Evolutionary conservation across 2,888 invertebrate genomes (phyloP), one percentile per base, ranked within the genome.

Genomic region (Cartodere bifasciata): DNA sequence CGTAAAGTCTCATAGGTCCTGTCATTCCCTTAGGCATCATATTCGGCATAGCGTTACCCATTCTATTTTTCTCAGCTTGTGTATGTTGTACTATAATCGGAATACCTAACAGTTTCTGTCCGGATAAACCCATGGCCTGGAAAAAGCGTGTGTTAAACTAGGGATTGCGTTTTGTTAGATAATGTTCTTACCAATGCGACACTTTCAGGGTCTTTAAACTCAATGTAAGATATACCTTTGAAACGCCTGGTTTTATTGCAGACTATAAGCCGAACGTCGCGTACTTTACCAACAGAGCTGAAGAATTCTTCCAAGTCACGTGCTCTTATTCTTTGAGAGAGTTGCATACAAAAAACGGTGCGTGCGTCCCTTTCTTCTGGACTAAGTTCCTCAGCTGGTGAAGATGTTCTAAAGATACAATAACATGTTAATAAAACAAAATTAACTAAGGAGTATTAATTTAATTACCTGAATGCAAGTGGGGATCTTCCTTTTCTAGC

Each of bases 181-280:
- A 6, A 20, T 20, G 7, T 14, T 63, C 74, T 72, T 62, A 86
- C 86, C 66, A 95, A 65, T 35, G 94, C 84, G 5, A 98, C 97
- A 39, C 94, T 91, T 64, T 95, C 95, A 1, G 92, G 86, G 65
- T 97, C 95, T 60, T 85, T 84, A 57, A 98, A 99, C 64, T 99
- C 98, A 36, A 99, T 91, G 55, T 99, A 99, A n/a, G 97, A 90
- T 48, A 99, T 97, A 25, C 98, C 98, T 64, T 99, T 99, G 52
- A 97, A 97, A 43, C 97, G 68, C 52, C 97, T 76, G 1, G 98
- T 99, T 63, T 97, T 95, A 62, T 95, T 97, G 63, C 98, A 98
- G 33, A 94, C 94, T 35, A 99, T 99, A 46, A 99, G 77, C 50
- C 97, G 73, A 12, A 99, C 98, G 66, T 99, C 98, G 46, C 92